Base-by-base conservation (phyloP, 2,888 invertebrate genomes). In the Coelopa pilipes region DNA sequence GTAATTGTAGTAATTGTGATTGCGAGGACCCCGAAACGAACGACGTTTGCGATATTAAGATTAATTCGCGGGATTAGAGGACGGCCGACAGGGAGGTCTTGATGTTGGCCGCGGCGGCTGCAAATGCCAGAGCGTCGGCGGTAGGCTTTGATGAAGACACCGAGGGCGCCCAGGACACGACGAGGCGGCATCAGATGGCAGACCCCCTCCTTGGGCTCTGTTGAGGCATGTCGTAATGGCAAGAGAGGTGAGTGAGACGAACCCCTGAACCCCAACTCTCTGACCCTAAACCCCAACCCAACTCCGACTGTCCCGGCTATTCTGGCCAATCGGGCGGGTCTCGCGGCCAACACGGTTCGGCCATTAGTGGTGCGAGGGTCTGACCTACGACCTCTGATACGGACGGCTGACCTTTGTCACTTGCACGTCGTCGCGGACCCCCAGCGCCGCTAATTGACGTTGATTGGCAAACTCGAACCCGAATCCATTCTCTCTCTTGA, bases 211-310 rank as follows among this genome's bases (percentile, higher is more conserved):
- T 83, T 83, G 84, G 86, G 85, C 84, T 85, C 85, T 87, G 86
- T 85, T 87, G 87, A 87, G 86, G 83, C 86, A 88, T 88, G 88
- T 87, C 87, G 88, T 88, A 87, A 88, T 88, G 88, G 88, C 88
- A 87, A 88, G 88, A 87, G 88, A 88, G 88, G 88, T 88, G 81
- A 85, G 87, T 82, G 34, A 34, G 4, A 4, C 34, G 4, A 34
- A 34, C 34, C 34, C 34, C 34, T 7, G 2, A 34, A 34, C 34
- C 7, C 34, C 34, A 34, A 4, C 34, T 7, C 34, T 34, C 34
- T 34, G n/a, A n/a, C n/a, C 34, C 34, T 4, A 2, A 34, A 34
- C 34, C 34, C 34, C 7, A 34, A 34, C 34, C 34, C 34, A 34
- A 34, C 34, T 34, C 34, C 34, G 4, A 2, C 34, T 7, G 7